These are phyloP conservation scores for Capreolus pygargus DNA, from an alignment of 2,113 vertebrate genomes.

Conservation along the genomic window DNA sequence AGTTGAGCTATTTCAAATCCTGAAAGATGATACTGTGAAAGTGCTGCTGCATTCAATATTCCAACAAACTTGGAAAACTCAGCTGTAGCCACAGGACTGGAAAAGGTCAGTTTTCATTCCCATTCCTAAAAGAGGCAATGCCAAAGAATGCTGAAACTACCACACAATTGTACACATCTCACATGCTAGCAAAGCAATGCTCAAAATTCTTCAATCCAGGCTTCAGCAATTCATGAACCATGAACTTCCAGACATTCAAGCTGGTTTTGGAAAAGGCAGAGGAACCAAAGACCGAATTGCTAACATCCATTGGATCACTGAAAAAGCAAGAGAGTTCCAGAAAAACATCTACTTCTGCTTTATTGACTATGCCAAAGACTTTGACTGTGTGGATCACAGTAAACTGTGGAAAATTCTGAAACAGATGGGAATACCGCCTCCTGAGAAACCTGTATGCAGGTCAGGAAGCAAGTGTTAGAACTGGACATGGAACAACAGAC, in stretches of 20 bases:
- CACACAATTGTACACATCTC: neutral
- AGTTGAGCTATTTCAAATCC: neutral
- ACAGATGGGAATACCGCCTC: no score
- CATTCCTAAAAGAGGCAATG: neutral
- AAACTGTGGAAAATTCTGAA: no score
- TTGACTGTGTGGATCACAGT: no score
- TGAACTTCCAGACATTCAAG: neutral
- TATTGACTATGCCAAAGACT: no score
- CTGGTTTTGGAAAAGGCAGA: neutral
- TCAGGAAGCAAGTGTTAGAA: no score
- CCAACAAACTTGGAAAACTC: neutral
- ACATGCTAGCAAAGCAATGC: neutral
- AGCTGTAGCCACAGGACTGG: neutral
- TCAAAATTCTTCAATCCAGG: neutral
- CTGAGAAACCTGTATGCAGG: no score
- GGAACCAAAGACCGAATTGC: neutral
- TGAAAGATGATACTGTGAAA: neutral
- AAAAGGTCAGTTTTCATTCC: neutral
- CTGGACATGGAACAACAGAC: no score
- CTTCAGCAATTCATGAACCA: accelerated
- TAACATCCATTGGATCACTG: no score
- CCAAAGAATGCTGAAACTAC: neutral
- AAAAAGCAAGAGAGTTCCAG: no score
- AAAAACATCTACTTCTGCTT: no score
- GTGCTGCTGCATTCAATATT: neutral